These are phyloP conservation scores for Syngnathus acus DNA, from an alignment of 2,797 vertebrate species.

Conservation along the genomic window DNA sequence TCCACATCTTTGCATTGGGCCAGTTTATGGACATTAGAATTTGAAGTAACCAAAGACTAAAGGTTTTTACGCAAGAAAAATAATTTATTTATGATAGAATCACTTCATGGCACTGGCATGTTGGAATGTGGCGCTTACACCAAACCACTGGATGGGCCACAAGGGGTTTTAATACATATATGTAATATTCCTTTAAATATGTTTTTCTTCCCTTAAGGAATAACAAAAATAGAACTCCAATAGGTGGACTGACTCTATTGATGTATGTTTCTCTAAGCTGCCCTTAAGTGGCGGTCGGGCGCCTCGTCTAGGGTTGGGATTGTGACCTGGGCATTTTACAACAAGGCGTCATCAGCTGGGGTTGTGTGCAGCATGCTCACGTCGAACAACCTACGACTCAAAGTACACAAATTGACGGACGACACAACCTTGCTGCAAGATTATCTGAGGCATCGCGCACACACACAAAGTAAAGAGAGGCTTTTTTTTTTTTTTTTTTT, in stretches of 20 bases:
- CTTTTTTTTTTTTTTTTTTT: too few relatives aligned
- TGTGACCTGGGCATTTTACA: background rate
- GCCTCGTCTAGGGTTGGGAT: background rate
- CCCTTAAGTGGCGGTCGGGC: background rate
- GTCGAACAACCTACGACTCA: background rate
- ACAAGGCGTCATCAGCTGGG: background rate
- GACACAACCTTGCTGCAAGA: background rate
- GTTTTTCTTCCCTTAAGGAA: slow-evolving; percentile 59
- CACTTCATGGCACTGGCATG: slow-evolving; percentile 67
- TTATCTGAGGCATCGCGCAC: background rate
- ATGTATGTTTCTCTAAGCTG: slow-evolving; percentile 7
- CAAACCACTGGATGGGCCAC: slow-evolving; percentile 58
- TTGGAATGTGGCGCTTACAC: slow-evolving; percentile 51
- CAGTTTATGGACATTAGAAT: background rate
- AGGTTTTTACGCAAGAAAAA: slow-evolving; percentile 71
- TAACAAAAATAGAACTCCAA: slow-evolving; percentile 78
- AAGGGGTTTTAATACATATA: slow-evolving; percentile 58
- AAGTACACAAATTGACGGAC: background rate
- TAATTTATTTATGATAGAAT: slow-evolving; percentile 80
- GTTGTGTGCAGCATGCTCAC: background rate
- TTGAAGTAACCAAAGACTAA: background rate
- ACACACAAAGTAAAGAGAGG: background rate
- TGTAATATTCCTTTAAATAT: slow-evolving; percentile 68
- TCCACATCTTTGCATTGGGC: too few relatives aligned
- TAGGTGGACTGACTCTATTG: slow-evolving; percentile 44